These are phyloP conservation scores for Microtus oregoni DNA, from an alignment of 2,113 vertebrate genomes.

Conservation along the genomic window DNA sequence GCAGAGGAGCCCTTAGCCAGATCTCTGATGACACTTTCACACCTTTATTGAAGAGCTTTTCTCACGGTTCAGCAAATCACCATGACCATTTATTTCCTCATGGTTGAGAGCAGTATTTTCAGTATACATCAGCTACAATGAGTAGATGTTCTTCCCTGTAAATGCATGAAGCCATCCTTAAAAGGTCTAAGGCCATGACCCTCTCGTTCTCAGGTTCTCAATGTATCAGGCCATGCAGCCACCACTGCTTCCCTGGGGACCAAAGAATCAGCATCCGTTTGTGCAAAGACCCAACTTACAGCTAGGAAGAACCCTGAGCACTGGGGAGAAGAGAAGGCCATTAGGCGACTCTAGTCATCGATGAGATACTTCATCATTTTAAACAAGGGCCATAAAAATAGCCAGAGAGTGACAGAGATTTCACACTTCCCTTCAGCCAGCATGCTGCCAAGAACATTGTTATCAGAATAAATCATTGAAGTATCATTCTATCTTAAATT, in stretches of 20 bases:
- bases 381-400: slow-evolving; percentile 26
- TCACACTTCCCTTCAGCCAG: slow-evolving; percentile 23
- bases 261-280: not conserved
- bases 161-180: not conserved
- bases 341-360: not conserved
- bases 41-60: not conserved
- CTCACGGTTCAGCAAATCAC: not conserved
- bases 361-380: slow-evolving; percentile 59
- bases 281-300: slow-evolving; percentile 11
- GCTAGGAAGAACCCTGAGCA: not conserved
- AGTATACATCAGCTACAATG: not conserved
- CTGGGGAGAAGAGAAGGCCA: not conserved
- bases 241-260: not conserved
- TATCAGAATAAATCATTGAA: slow-evolving; percentile 67
- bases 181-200: not conserved
- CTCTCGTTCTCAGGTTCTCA: not conserved
- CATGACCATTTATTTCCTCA: not conserved
- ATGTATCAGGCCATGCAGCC: not conserved
- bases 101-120: slow-evolving; percentile 3
- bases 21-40: not conserved
- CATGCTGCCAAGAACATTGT: slow-evolving; percentile 38
- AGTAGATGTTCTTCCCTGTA: not conserved
- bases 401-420: slow-evolving; percentile 57
- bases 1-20: not conserved
- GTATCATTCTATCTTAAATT: slow-evolving; percentile 55